Percentiles rank a stretch among this genome's conserved stretches.
Evolutionary conservation across 2,888 invertebrate genomes (phyloP).

Genomic region (Microchrysa polita): DNA sequence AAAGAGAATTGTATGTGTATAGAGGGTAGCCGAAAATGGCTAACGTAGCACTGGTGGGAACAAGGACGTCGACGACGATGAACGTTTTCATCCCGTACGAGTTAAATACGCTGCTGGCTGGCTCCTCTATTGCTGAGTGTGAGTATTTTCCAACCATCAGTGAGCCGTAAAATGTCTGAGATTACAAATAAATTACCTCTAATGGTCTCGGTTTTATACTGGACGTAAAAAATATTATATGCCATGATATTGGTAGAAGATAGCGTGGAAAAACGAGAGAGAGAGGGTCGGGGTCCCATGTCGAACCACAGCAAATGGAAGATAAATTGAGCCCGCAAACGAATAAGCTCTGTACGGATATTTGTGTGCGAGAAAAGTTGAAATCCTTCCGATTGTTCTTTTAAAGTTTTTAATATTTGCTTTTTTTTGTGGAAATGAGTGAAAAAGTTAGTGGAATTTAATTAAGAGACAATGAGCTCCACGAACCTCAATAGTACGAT

Average conservation of each 20-base stretch:
- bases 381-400: background rate
- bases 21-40: slow-evolving; percentile 4
- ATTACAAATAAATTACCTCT: slow-evolving; percentile 64
- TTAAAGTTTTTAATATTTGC: background rate
- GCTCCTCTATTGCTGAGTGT: slow-evolving; percentile 16
- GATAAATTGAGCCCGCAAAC: background rate
- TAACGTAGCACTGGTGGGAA: slow-evolving; percentile 9
- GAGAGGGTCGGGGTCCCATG: too few relatives aligned
- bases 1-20: slow-evolving; percentile 3
- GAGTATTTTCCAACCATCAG: slow-evolving; percentile 48
- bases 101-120: background rate
- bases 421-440: too few relatives aligned
- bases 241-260: background rate
- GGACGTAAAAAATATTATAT: slow-evolving; percentile 23
- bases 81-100: too few relatives aligned
- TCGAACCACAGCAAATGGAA: background rate
- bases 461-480: too few relatives aligned
- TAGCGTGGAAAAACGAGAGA: background rate
- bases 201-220: slow-evolving; percentile 55
- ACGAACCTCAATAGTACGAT: too few relatives aligned
- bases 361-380: background rate
- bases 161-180: slow-evolving; percentile 58
- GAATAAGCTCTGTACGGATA: background rate
- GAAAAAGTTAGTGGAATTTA: too few relatives aligned
- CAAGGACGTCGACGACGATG: slow-evolving; percentile 29